A percentile compares a stretch with the other conserved stretches of the same genome.
phyloP scores from a whole-genome alignment of 2,113 vertebrate genomes.

The Ia io region DNA sequence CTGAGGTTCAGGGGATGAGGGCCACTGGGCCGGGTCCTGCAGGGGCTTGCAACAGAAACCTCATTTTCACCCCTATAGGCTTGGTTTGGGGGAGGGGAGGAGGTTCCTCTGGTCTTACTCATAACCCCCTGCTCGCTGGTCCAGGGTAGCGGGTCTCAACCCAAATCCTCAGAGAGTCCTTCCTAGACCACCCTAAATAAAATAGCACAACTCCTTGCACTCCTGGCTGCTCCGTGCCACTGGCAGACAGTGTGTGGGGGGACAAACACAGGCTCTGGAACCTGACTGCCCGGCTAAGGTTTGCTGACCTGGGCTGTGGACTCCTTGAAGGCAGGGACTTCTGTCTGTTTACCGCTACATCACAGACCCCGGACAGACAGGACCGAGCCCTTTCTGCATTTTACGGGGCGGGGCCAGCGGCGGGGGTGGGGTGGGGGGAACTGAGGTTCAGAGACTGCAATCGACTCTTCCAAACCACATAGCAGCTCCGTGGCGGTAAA shows the following conservation, averaged over 20 bases:
- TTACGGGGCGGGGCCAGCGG: not conserved
- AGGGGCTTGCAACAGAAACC: not conserved
- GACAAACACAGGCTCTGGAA: accelerated
- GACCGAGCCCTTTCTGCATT: not conserved
- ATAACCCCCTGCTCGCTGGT: not conserved
- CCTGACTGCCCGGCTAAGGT: not conserved
- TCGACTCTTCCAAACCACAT: not conserved
- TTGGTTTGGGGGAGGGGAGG: no score
- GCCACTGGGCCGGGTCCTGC: not conserved
- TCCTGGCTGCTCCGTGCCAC: not conserved
- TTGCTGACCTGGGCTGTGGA: not conserved
- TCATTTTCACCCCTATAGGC: not conserved
- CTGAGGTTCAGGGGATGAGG: not conserved
- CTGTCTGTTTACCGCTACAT: not conserved
- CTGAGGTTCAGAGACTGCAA: not conserved
- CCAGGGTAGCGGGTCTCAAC: not conserved
- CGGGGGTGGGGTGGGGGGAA: not conserved
- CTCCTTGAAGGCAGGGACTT: not conserved
- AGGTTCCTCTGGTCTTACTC: not conserved
- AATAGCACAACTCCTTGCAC: no score
- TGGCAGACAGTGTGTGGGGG: accelerated
- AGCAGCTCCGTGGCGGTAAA: not conserved
- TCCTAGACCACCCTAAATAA: not conserved
- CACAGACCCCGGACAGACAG: not conserved
- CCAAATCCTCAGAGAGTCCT: not conserved